Conservation (phyloP, 2,888 invertebrate genomes). For the Cosmia trapezina region DNA sequence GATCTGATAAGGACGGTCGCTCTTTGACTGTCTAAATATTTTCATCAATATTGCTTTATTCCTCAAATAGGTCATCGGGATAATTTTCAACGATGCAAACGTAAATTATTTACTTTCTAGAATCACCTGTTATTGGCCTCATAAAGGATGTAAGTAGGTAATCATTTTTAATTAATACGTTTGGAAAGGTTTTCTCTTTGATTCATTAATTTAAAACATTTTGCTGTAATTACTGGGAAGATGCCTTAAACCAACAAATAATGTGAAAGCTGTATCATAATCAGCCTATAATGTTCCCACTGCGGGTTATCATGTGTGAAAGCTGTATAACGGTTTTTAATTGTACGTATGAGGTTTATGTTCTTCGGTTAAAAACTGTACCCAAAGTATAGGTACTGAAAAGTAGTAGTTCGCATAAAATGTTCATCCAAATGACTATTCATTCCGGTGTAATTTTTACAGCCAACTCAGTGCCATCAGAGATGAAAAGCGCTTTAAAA, state of each 20-base stretch:
- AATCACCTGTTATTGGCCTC: conserved; percentile 13
- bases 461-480: neutral
- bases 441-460: conserved; percentile 12
- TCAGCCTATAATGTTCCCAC: no score
- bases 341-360: neutral
- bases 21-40: conserved; percentile 25
- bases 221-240: neutral
- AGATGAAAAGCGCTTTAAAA: conserved; percentile 25
- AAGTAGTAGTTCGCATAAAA: neutral
- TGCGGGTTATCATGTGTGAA: neutral
- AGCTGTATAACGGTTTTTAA: neutral
- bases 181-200: neutral
- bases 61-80: conserved; percentile 5
- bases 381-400: neutral
- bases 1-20: conserved; percentile 67
- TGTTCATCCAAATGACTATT: conserved; percentile 9
- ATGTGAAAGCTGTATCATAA: neutral
- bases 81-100: conserved; percentile 9
- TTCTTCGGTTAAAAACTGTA: neutral
- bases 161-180: conserved; percentile 22
- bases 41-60: conserved; percentile 13
- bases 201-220: neutral
- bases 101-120: conserved; percentile 27
- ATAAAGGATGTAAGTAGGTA: conserved; percentile 28
- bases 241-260: neutral